Evolutionary conservation across 2,888 invertebrate species (phyloP).

Genomic region (Arge pagana): DNA sequence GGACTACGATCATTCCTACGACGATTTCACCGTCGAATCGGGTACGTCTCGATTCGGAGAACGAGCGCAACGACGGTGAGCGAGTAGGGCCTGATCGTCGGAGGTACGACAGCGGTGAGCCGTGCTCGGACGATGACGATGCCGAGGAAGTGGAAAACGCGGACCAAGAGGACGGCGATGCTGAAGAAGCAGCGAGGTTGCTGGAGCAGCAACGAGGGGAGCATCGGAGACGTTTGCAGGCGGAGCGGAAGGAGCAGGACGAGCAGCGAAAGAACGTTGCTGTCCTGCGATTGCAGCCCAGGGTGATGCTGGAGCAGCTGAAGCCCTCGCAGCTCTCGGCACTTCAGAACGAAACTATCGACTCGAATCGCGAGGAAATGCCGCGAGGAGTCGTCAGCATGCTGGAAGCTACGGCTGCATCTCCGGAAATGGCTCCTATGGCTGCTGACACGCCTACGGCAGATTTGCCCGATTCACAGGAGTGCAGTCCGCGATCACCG

Average conservation of each 20-base stretch:
- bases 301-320: constrained; percentile 52
- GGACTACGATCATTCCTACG: constrained; percentile 63
- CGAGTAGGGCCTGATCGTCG: constrained; percentile 1
- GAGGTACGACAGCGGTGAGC: constrained; percentile 5
- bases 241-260: constrained; percentile 15
- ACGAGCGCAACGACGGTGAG: not conserved
- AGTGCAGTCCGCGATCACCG: constrained; percentile 12
- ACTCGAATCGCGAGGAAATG: constrained; percentile 43
- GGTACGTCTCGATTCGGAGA: constrained; percentile 26
- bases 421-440: constrained; percentile 44
- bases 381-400: constrained; percentile 42
- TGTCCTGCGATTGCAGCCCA: constrained; percentile 49
- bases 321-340: constrained; percentile 45
- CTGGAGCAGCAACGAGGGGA: constrained; percentile 21
- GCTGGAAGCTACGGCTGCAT: constrained; percentile 45
- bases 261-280: constrained; percentile 33
- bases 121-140: constrained; percentile 15
- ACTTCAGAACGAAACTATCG: too few species aligned
- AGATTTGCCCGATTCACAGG: constrained; percentile 38
- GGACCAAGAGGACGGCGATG: constrained; percentile 26
- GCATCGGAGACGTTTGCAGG: constrained; percentile 14
- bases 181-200: constrained; percentile 44
- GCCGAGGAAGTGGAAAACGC: constrained; percentile 25
- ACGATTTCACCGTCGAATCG: constrained; percentile 29
- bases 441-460: constrained; percentile 45